A percentile compares a stretch with the other conserved stretches of the same genome.
Evolutionary conservation across 2,113 vertebrate species (phyloP).

Genomic region (Paramormyrops kingsleyae): DNA sequence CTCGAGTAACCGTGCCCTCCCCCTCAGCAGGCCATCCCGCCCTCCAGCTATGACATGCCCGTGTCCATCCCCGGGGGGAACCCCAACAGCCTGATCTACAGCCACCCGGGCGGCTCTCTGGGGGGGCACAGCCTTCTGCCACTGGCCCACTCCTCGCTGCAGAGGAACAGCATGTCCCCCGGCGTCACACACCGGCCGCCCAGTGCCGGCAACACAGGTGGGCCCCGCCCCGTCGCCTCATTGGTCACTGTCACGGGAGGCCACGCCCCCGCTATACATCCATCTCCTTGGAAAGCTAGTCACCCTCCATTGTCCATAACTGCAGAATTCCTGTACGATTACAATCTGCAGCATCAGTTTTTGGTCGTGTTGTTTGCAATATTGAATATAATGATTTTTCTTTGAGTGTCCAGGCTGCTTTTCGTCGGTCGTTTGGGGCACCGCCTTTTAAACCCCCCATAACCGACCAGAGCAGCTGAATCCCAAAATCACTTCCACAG

Average conservation of each 20-base stretch:
- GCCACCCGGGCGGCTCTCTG: slow-evolving; percentile 77
- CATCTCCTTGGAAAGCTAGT: not conserved
- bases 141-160: slow-evolving; percentile 79
- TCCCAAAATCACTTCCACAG: not conserved
- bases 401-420: not conserved
- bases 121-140: slow-evolving; percentile 84
- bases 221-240: not conserved
- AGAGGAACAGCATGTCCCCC: slow-evolving; percentile 92
- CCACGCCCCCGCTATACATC: not conserved
- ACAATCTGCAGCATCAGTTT: not conserved
- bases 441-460: not conserved
- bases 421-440: not conserved
- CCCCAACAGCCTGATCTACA: slow-evolving; percentile 81
- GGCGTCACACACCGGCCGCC: slow-evolving; percentile 76
- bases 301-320: not conserved
- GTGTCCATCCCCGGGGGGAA: slow-evolving; percentile 78
- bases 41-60: slow-evolving; percentile 90
- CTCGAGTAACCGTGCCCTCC: slow-evolving; percentile 7
- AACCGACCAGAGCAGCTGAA: slow-evolving; percentile 8
- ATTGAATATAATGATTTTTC: not conserved
- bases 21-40: slow-evolving; percentile 73
- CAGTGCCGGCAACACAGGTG: slow-evolving; percentile 86
- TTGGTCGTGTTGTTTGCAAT: too few relatives aligned
- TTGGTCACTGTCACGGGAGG: slow-evolving; percentile 4
- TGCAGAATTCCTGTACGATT: not conserved